Conservation (phyloP, 2,113 vertebrate species). For the Cyanoderma ruficeps region DNA sequence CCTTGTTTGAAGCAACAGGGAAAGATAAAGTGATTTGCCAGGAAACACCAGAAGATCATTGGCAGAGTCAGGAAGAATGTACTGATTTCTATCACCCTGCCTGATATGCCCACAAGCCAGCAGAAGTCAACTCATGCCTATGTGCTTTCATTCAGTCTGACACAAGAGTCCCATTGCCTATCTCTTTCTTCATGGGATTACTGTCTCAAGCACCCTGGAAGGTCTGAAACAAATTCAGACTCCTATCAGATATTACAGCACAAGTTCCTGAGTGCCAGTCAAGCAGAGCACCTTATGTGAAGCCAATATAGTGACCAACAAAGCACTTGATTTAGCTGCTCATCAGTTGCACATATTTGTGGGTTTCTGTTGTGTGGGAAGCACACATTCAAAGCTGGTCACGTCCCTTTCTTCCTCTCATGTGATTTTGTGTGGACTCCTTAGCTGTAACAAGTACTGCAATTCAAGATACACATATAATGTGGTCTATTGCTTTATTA, state of each 20-base stretch:
- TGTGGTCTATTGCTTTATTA: not conserved
- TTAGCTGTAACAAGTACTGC: not conserved
- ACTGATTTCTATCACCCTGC: not conserved
- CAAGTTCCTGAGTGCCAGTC: not conserved
- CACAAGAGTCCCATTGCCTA: not conserved
- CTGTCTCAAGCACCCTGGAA: not conserved
- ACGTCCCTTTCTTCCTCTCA: constrained; percentile 19
- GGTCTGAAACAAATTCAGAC: not conserved
- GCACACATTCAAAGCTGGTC: not conserved
- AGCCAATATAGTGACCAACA: not conserved
- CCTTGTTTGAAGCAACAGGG: not conserved
- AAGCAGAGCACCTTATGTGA: not conserved
- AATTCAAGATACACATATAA: not conserved
- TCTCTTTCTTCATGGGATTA: not conserved
- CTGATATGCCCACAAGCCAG: not conserved
- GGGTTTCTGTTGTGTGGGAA: constrained; percentile 23
- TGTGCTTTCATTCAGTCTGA: not conserved
- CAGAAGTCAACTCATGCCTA: not conserved
- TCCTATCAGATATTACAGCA: not conserved
- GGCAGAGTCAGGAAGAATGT: not conserved
- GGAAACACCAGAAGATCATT: not conserved
- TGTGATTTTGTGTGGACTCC: constrained; percentile 8
- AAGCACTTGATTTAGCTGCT: not conserved
- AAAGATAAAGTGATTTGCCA: not conserved
- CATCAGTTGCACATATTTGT: not conserved